These are phyloP conservation scores for Geothlypis trichas DNA, from an alignment of 2,113 vertebrate genomes.

Conservation along the genomic window DNA sequence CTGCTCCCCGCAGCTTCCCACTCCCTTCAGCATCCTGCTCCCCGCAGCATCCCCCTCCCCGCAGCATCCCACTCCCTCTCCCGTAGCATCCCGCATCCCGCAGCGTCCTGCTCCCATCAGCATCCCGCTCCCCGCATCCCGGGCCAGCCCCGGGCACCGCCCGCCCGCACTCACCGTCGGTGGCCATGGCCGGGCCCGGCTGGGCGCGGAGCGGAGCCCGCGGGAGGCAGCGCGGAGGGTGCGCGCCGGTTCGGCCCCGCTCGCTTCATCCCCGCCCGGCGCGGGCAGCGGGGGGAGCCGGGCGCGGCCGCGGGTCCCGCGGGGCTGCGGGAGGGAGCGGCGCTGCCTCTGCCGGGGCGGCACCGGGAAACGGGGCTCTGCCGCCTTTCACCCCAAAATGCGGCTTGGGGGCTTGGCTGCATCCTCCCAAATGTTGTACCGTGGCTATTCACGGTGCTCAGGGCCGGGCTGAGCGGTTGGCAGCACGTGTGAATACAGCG, in stretches of 20 bases:
- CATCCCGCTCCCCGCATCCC: neutral
- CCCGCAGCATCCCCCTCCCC: neutral
- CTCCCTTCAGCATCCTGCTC: neutral
- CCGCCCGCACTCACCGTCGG: neutral
- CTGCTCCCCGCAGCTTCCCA: neutral
- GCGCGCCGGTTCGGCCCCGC: neutral
- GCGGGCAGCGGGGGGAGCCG: neutral
- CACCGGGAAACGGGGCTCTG: neutral
- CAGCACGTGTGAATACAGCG: accelerated
- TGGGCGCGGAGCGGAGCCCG: no score
- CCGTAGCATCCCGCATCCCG: no score
- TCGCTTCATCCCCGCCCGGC: neutral
- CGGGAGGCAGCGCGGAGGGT: neutral
- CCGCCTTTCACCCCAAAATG: neutral
- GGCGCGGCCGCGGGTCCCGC: neutral
- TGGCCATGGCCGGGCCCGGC: neutral
- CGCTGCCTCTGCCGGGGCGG: neutral
- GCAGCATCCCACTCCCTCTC: no score
- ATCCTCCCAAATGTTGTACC: accelerated
- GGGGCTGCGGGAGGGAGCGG: neutral
- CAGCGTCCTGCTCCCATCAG: no score
- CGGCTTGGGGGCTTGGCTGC: accelerated
- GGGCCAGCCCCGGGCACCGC: no score
- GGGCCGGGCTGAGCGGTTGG: accelerated
- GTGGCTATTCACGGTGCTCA: accelerated